These are phyloP conservation scores for Myotis yumanensis DNA, from an alignment of 2,113 vertebrate species.

Conservation along the genomic window DNA sequence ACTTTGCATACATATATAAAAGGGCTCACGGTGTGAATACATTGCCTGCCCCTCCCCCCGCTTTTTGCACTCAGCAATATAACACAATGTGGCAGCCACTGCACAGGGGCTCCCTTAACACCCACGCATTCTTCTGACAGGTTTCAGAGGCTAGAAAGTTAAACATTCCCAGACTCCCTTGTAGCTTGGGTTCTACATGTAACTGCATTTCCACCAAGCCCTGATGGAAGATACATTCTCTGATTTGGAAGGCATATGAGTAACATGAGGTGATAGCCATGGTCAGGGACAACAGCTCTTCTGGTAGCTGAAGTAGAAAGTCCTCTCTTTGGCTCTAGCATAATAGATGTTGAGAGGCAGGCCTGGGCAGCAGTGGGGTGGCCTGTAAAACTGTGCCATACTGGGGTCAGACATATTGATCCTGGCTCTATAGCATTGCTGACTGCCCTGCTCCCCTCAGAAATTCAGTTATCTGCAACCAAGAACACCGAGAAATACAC, in stretches of 20 bases:
- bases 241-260: not conserved
- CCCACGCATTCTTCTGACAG: not conserved
- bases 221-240: not conserved
- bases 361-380: not conserved
- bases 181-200: not conserved
- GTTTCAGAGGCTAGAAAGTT: not conserved
- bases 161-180: not conserved
- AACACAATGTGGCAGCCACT: not conserved
- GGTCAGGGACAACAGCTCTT: not conserved
- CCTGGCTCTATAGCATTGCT: not conserved
- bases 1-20: not conserved
- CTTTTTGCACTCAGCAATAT: not conserved
- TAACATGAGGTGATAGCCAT: not conserved
- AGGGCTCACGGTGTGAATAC: not conserved
- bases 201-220: not conserved
- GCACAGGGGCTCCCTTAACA: not conserved
- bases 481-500: not conserved
- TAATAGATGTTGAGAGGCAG: not conserved
- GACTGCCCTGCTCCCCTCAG: not conserved
- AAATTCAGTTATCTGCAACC: not conserved
- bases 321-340: not conserved
- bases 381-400: not conserved
- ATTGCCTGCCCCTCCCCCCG: accelerated
- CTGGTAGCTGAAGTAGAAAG: not conserved
- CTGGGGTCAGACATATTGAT: not conserved